Conservation (phyloP, 2,797 vertebrate species). For the Hippoglossus hippoglossus region DNA sequence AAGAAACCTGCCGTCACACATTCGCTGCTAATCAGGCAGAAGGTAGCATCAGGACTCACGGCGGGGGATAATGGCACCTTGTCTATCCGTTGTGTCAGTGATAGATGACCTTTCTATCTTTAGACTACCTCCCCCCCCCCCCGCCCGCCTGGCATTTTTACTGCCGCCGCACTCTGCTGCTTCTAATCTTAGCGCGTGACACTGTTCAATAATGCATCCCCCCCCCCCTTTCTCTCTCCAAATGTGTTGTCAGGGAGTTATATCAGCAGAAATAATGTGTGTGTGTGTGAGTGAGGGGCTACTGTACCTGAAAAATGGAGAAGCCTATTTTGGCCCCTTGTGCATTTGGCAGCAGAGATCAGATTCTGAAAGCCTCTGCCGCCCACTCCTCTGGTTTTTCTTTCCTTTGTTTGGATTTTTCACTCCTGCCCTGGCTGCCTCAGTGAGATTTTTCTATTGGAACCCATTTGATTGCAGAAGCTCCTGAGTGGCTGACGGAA, state of each 20-base stretch:
- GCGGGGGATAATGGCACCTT: constrained; percentile 56
- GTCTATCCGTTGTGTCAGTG: constrained; percentile 57
- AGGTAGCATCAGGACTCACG: constrained; percentile 22
- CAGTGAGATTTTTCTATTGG: constrained; percentile 32
- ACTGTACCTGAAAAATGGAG: constrained; percentile 47
- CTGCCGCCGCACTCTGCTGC: constrained; percentile 50
- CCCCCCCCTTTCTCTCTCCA: constrained; percentile 16
- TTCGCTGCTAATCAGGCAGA: constrained; percentile 49
- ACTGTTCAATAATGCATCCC: constrained; percentile 83
- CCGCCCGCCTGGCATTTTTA: constrained; percentile 39
- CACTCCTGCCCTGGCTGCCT: constrained; percentile 18
- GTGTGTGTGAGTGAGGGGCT: not conserved
- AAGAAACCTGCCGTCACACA: constrained; percentile 7
- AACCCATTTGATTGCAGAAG: constrained; percentile 17
- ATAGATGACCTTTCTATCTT: constrained; percentile 82
- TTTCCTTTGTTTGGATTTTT: constrained; percentile 44
- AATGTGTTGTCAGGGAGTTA: constrained; percentile 60
- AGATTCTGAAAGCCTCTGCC: constrained; percentile 38
- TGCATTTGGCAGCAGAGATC: constrained; percentile 44
- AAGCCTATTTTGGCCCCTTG: constrained; percentile 32
- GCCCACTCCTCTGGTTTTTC: constrained; percentile 44
- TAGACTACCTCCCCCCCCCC: constrained; percentile 32
- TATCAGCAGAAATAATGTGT: constrained; percentile 59
- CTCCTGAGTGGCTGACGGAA: constrained; percentile 40
- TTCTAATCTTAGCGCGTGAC: constrained; percentile 82